phyloP scores from a whole-genome alignment of 2,113 vertebrate genomes.

The Centropristis striata region DNA sequence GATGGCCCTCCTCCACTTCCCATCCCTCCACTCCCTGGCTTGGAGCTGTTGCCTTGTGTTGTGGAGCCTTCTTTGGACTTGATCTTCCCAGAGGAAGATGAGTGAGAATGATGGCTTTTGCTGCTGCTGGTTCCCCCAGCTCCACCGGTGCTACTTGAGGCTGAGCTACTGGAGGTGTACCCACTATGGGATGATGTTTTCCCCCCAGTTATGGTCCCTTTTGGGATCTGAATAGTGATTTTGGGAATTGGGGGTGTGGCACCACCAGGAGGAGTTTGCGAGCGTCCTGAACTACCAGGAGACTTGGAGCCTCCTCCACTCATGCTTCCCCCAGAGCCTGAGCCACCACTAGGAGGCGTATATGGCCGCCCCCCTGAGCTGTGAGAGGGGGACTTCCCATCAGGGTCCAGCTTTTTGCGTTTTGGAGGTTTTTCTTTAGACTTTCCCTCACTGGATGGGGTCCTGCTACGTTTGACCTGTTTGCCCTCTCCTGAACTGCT shows the following conservation, averaged over 20 bases:
- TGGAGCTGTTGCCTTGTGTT: conserved; percentile 91
- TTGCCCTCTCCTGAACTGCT: conserved; percentile 89
- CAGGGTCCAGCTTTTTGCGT: conserved; percentile 94
- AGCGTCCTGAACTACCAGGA: conserved; percentile 94
- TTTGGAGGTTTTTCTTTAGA: conserved; percentile 97
- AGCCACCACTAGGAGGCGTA: conserved; percentile 94
- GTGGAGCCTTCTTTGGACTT: conserved; percentile 94
- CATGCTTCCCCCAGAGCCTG: conserved; percentile 87
- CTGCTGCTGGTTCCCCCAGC: conserved; percentile 84
- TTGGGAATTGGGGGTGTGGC: conserved; percentile 97
- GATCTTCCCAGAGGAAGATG: conserved; percentile 93
- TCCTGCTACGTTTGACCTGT: conserved; percentile 94
- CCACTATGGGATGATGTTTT: conserved; percentile 95
- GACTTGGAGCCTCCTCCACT: conserved; percentile 95
- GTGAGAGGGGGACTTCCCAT: conserved; percentile 96
- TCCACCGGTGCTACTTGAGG: conserved; percentile 81
- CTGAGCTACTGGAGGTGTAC: conserved; percentile 93
- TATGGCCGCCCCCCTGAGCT: conserved; percentile 94
- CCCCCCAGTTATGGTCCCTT: conserved; percentile 94
- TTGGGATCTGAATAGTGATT: conserved; percentile 98
- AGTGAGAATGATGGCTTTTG: conserved; percentile 97
- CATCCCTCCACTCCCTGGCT: conserved; percentile 87
- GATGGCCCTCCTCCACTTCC: conserved; percentile 82
- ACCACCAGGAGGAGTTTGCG: conserved; percentile 95
- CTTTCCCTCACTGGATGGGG: conserved; percentile 96